A percentile compares a stretch with the other conserved stretches of the same genome.
Conservation (phyloP, 2,113 vertebrate species). For the Grantiella picta region DNA sequence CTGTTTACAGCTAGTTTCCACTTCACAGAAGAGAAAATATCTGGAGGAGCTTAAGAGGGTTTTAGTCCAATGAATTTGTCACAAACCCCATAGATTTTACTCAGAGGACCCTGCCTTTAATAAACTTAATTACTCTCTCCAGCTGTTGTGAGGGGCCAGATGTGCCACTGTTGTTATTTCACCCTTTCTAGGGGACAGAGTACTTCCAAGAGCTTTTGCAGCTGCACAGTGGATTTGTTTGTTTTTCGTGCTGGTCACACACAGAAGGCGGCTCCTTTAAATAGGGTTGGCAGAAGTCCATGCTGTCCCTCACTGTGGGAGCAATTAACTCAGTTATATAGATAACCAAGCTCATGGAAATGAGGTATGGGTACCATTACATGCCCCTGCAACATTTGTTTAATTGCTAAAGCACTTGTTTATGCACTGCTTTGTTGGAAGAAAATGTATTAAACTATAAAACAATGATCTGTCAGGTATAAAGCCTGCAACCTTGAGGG, state of each 20-base stretch:
- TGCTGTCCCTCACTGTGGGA: slow-evolving; percentile 18
- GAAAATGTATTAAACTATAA: slow-evolving; percentile 29
- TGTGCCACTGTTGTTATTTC: not conserved
- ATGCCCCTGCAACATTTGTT: slow-evolving; percentile 29
- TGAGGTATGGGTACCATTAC: slow-evolving; percentile 40
- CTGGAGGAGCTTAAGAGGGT: not conserved
- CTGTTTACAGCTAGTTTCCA: not conserved
- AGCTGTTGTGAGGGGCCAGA: not conserved
- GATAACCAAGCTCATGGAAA: slow-evolving; percentile 48
- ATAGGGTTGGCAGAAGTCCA: slow-evolving; percentile 10
- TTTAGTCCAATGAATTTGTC: not conserved
- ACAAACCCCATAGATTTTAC: not conserved
- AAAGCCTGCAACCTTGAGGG: not conserved
- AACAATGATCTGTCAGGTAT: slow-evolving; percentile 36
- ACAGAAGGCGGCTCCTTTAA: not conserved
- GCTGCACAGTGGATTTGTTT: not conserved
- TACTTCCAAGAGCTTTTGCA: not conserved
- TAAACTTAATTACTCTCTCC: not conserved
- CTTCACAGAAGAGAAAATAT: not conserved
- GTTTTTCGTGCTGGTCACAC: not conserved
- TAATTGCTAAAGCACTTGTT: slow-evolving; percentile 54
- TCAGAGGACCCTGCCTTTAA: not conserved
- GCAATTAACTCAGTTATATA: slow-evolving; percentile 43
- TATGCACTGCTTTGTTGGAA: slow-evolving; percentile 6
- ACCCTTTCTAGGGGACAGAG: not conserved